Evolutionary conservation across 2,797 vertebrate species (phyloP), one percentile per base, ranked within the genome.

Genomic region (Channa striata): DNA sequence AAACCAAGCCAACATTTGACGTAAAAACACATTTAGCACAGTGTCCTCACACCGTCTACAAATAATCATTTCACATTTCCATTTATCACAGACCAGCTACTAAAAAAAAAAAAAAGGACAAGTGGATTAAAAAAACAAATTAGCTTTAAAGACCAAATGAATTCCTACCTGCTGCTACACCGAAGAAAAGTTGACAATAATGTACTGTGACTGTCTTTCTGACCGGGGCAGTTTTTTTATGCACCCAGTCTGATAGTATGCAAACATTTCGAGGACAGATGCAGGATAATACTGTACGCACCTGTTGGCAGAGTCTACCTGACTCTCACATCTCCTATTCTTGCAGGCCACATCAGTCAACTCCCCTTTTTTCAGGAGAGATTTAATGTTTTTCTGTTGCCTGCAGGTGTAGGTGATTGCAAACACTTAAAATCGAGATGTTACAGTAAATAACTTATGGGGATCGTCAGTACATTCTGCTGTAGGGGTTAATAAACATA

Each of bases 111-210:
- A n/a, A n/a, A n/a, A n/a, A n/a, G n/a, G n/a, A n/a, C n/a, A n/a
- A 25, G 1, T 20, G 20, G 11, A 36, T 64, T 0, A 50, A 30
- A 30, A 30, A 30, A 2, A 4, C 1, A 30, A 30, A n/a, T n/a
- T 30, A 30, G 6, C 4, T 30, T 30, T 6, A 6, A 54, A 72
- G 11, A 23, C 19, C 44, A 40, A 49, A 37, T 1, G 1, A 23
- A 13, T n/a, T 74, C 87, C 74, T 86, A 89, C 87, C 87, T 81
- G 81, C 47, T 72, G 69, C 25, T 48, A 2, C 39, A 12, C 8
- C 1, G 40, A 59, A 17, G 68, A 34, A 12, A 5, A 58, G 17
- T 20, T 21, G 36, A 60, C 17, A 68, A 11, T 49, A 17, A 47
- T 1, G 11, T 2, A 1, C 19, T 12, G 48, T 16, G 8, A 16